Evolutionary conservation across 2,888 invertebrate species (phyloP).

Genomic region (Patella caerulea): DNA sequence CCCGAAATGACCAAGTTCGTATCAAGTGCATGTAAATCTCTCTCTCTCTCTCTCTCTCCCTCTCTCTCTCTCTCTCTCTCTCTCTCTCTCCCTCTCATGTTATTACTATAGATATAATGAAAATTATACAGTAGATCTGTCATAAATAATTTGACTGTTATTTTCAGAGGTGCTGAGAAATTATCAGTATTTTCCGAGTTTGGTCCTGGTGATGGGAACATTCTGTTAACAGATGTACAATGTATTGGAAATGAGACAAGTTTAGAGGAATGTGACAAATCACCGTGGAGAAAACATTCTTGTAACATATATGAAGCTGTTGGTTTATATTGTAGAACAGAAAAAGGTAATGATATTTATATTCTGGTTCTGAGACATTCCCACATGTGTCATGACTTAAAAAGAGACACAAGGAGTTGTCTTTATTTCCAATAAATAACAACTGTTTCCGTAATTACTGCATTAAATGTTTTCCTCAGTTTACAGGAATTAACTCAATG

Average conservation of each 20-base stretch:
- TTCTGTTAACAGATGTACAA: slow-evolving; percentile 81
- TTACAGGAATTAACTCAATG: too few species aligned
- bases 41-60: too few species aligned
- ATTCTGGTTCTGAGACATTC: too few species aligned
- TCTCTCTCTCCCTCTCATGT: not conserved
- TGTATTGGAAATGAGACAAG: slow-evolving; percentile 81
- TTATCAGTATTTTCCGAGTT: slow-evolving; percentile 57
- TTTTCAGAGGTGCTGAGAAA: slow-evolving; percentile 34
- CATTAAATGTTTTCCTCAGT: too few species aligned
- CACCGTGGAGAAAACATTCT: slow-evolving; percentile 83
- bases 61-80: slow-evolving; percentile 14
- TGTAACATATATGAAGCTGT: slow-evolving; percentile 74
- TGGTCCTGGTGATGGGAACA: slow-evolving; percentile 72
- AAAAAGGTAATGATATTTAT: slow-evolving; percentile 45
- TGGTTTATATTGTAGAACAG: slow-evolving; percentile 64
- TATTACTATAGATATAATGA: not conserved
- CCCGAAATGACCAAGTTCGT: too few species aligned
- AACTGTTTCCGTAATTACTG: too few species aligned
- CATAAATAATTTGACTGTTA: not conserved
- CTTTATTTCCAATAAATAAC: too few species aligned
- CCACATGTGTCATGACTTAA: too few species aligned
- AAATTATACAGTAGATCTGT: not conserved
- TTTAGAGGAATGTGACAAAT: slow-evolving; percentile 79
- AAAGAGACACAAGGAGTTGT: too few species aligned
- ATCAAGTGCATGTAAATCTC: too few species aligned